Conservation (phyloP, 2,797 vertebrate genomes). For the Sebastes diaconus region DNA sequence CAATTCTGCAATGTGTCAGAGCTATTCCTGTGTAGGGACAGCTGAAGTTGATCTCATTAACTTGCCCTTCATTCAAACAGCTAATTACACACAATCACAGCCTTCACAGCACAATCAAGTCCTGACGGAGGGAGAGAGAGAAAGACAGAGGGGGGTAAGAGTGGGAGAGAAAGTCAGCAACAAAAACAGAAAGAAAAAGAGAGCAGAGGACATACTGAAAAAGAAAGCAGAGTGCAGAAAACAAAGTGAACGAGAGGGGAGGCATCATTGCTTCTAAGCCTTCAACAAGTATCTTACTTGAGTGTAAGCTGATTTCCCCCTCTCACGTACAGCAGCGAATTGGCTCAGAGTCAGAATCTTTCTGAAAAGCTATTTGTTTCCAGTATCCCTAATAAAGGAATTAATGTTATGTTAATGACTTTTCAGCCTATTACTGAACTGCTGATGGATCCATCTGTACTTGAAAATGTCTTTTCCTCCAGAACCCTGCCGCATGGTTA, state of each 20-base stretch:
- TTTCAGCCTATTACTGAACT: constrained; percentile 66
- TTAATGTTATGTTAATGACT: constrained; percentile 80
- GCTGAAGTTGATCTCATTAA: constrained; percentile 79
- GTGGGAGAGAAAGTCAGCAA: constrained; percentile 18
- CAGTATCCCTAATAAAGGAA: constrained; percentile 78
- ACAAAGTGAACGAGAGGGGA: constrained; percentile 7
- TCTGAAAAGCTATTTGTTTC: constrained; percentile 76
- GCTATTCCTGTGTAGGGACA: constrained; percentile 51
- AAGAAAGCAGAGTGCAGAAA: constrained; percentile 9
- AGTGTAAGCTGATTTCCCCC: constrained; percentile 53
- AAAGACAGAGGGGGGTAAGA: constrained; percentile 27
- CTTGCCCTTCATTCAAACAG: constrained; percentile 72
- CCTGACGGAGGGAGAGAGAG: constrained; percentile 34
- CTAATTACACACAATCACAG: constrained; percentile 75
- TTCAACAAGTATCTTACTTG: constrained; percentile 32
- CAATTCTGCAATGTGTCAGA: constrained; percentile 40
- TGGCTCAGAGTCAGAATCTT: constrained; percentile 61
- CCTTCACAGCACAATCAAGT: constrained; percentile 55
- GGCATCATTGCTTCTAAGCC: constrained; percentile 40
- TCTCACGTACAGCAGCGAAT: constrained; percentile 36
- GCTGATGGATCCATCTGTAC: constrained; percentile 76
- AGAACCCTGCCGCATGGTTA: constrained; percentile 62
- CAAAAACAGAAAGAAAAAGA: constrained; percentile 4
- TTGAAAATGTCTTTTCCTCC: constrained; percentile 76
- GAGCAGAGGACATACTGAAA: background rate